Conservation (phyloP, 2,113 vertebrate genomes). For the Pseudorasbora parva region DNA sequence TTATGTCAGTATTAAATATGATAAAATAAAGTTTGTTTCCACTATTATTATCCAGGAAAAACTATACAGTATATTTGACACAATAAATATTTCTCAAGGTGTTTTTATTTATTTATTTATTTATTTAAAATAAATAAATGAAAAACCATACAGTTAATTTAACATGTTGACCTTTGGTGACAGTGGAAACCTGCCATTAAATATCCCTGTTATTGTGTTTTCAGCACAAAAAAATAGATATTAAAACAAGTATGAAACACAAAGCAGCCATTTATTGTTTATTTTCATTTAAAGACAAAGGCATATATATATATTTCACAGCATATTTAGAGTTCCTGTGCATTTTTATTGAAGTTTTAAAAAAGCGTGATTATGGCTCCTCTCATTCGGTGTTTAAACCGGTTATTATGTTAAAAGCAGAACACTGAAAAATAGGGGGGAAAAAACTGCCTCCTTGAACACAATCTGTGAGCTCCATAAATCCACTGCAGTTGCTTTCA, state of each 20-base stretch:
- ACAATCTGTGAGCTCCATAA: slow-evolving; percentile 17
- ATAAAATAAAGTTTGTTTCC: neutral
- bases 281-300: neutral
- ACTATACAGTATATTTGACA: neutral
- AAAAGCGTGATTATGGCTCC: neutral
- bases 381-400: neutral
- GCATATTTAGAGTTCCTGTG: neutral
- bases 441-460: neutral
- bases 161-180: neutral
- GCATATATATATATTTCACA: neutral
- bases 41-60: neutral
- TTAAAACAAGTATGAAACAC: neutral
- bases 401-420: neutral
- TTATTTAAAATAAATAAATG: no score
- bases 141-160: no score
- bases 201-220: neutral
- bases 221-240: neutral
- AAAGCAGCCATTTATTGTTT: neutral
- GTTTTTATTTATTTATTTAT: no score
- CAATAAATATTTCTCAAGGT: neutral
- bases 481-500: slow-evolving; percentile 33
- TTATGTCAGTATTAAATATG: no score
- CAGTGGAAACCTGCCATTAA: neutral
- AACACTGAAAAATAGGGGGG: neutral
- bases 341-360: neutral